Percentiles rank a stretch among this genome's conserved stretches.
Conservation (phyloP, 2,888 invertebrate species). For the Melanotus villosus region DNA sequence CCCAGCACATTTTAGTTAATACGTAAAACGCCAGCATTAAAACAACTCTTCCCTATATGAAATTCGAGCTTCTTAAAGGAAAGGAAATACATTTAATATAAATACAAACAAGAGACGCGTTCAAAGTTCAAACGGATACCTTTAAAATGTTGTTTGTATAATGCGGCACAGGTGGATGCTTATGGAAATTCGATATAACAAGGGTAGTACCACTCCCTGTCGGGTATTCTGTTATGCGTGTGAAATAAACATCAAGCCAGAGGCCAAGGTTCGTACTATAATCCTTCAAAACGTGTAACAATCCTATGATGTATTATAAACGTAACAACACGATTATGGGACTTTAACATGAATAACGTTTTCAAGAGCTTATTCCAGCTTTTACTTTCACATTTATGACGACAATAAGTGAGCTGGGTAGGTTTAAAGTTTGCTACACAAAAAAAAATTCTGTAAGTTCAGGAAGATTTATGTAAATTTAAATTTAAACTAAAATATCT, state of each 20-base stretch:
- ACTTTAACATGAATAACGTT: constrained; percentile 3
- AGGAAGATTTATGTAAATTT: no score
- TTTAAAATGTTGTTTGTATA: neutral
- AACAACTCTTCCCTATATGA: no score
- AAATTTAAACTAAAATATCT: no score
- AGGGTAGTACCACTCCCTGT: constrained; percentile 22
- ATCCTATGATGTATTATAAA: neutral
- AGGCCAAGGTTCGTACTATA: constrained; percentile 8
- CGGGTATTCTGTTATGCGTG: constrained; percentile 22
- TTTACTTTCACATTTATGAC: neutral
- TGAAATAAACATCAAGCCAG: neutral
- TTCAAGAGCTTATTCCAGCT: neutral
- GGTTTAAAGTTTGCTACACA: neutral
- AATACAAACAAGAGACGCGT: no score
- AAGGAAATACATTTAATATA: no score
- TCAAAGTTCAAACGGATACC: no score
- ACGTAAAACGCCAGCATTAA: no score
- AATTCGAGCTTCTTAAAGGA: no score
- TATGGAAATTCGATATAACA: constrained; percentile 18
- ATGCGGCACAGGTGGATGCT: neutral
- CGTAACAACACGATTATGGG: neutral
- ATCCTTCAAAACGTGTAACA: constrained; percentile 3
- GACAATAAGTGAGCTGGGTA: neutral
- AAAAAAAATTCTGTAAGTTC: no score
- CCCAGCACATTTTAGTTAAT: no score